Percentiles rank a stretch among this genome's conserved stretches.
These are phyloP conservation scores for Rhimphoctona megacephalus DNA, from an alignment of 2,888 invertebrate genomes.

Conservation along the genomic window DNA sequence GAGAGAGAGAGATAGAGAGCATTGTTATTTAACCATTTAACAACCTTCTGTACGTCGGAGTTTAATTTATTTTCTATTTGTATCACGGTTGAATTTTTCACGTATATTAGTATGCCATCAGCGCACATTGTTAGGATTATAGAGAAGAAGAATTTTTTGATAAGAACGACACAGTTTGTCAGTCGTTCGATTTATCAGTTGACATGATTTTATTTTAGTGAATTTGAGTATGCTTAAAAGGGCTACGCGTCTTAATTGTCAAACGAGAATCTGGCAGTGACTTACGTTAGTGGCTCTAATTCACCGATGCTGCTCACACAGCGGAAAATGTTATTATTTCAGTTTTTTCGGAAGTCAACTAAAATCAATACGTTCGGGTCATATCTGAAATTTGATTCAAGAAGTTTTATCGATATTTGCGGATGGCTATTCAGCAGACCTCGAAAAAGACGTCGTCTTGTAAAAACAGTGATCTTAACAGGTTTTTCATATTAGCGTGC, in stretches of 20 bases:
- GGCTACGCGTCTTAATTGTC: background rate
- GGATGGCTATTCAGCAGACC: background rate
- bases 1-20: background rate
- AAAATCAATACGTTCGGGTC: background rate
- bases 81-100: background rate
- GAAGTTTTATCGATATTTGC: conserved; percentile 1
- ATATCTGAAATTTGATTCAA: background rate
- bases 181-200: background rate
- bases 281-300: background rate
- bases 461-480: background rate
- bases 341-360: background rate
- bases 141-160: background rate
- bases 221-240: background rate
- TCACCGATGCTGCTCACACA: background rate
- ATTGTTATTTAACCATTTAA: conserved; percentile 2
- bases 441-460: background rate
- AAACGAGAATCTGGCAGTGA: background rate
- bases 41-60: background rate
- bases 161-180: background rate
- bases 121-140: too few species aligned
- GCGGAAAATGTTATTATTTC: background rate
- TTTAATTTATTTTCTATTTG: background rate
- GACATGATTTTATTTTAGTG: background rate
- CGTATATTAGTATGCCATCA: background rate
- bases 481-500: background rate